Evolutionary conservation across 2,113 vertebrate species (phyloP).

Genomic region (Pheucticus melanocephalus): DNA sequence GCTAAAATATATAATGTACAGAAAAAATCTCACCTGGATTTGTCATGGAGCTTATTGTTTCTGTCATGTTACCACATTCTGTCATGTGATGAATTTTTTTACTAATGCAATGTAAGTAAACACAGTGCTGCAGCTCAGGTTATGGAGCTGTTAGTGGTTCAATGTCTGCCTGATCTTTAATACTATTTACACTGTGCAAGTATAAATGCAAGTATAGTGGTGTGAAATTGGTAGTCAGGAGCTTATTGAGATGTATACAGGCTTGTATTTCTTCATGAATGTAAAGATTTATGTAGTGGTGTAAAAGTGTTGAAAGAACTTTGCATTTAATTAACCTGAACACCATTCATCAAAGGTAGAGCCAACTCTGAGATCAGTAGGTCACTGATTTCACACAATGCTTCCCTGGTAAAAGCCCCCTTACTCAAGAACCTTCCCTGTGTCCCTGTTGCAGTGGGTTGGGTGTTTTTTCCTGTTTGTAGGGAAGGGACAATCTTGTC

Average conservation of each 20-base stretch:
- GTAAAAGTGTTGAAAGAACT: background rate
- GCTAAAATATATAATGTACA: background rate
- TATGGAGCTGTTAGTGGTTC: background rate
- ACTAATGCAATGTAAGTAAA: background rate
- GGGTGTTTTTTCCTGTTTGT: background rate
- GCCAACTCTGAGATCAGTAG: background rate
- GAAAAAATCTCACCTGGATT: background rate
- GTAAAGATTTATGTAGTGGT: background rate
- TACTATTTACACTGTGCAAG: background rate
- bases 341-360: background rate
- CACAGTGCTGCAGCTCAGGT: background rate
- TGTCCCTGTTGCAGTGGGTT: accelerated
- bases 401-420: background rate
- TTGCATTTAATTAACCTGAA: background rate
- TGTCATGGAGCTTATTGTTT: background rate
- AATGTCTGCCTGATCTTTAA: background rate
- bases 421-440: background rate
- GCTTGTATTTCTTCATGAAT: background rate
- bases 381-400: background rate
- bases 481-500: accelerated
- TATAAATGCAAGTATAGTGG: background rate
- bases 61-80: background rate
- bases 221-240: background rate
- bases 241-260: background rate
- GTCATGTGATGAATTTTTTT: background rate